Evolutionary conservation across 2,797 vertebrate species (phyloP).

Genomic region (Chelidonichthys spinosus): DNA sequence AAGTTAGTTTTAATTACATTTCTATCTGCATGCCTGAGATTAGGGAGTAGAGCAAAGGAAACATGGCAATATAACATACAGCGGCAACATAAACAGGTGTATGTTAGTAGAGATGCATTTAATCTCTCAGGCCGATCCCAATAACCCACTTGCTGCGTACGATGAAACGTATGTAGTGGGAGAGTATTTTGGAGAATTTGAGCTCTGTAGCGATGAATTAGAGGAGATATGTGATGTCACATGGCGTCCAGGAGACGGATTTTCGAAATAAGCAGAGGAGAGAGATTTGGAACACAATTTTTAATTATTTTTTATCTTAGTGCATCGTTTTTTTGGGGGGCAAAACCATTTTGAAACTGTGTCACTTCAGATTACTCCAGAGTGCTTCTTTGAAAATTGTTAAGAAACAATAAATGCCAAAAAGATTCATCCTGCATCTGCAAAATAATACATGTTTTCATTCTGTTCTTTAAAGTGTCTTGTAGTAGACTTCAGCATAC

Average conservation of each 20-base stretch:
- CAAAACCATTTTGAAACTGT: slow-evolving; percentile 48
- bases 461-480: not conserved
- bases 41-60: not conserved
- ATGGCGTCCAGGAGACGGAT: slow-evolving; percentile 41
- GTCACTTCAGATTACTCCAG: slow-evolving; percentile 40
- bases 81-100: not conserved
- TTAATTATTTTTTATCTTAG: slow-evolving; percentile 54
- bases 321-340: slow-evolving; percentile 44
- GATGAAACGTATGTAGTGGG: slow-evolving; percentile 19
- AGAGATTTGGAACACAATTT: slow-evolving; percentile 60
- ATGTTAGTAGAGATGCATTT: not conserved
- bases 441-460: not conserved
- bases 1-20: not conserved
- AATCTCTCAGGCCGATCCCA: not conserved
- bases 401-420: slow-evolving; percentile 9
- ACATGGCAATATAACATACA: not conserved
- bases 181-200: slow-evolving; percentile 43
- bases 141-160: slow-evolving; percentile 8
- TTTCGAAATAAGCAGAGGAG: slow-evolving; percentile 57
- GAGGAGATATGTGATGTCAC: slow-evolving; percentile 58
- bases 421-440: not conserved
- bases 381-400: slow-evolving; percentile 4
- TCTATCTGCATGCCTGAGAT: slow-evolving; percentile 1
- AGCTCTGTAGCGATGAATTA: slow-evolving; percentile 52
- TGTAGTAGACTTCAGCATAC: not conserved